A percentile compares a stretch with the other conserved stretches of the same genome.
These are phyloP conservation scores for Octomys mimax DNA, from an alignment of 2,797 vertebrate species.

Conservation along the genomic window DNA sequence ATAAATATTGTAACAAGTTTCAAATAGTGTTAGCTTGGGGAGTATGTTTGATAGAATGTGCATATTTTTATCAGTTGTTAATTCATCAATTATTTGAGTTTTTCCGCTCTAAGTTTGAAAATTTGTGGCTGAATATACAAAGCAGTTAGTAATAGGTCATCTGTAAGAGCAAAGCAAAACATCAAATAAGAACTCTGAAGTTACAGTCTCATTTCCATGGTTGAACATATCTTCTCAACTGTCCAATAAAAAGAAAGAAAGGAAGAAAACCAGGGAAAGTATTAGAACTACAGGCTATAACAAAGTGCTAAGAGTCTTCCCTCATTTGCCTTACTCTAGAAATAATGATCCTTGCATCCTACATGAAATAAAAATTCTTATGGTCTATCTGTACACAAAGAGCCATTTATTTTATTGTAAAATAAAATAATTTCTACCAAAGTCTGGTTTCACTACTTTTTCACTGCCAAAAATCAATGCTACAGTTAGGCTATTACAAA, in stretches of 20 bases:
- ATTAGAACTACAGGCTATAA: constrained; percentile 64
- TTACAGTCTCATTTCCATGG: constrained; percentile 68
- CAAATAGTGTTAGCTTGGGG: neutral
- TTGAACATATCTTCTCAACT: constrained; percentile 62
- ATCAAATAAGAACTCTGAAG: constrained; percentile 68
- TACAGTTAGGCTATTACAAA: neutral
- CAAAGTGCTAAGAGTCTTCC: neutral
- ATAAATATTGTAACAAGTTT: constrained; percentile 35
- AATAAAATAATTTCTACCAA: constrained; percentile 30
- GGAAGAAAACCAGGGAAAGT: constrained; percentile 47
- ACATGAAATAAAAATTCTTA: constrained; percentile 37
- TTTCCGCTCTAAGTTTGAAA: constrained; percentile 41
- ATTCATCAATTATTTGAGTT: constrained; percentile 59
- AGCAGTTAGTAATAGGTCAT: constrained; percentile 32
- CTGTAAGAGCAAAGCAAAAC: constrained; percentile 62
- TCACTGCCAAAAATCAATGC: constrained; percentile 26
- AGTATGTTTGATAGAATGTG: constrained; percentile 27
- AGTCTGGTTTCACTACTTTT: constrained; percentile 30
- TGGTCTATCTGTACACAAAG: neutral
- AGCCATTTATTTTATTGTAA: constrained; percentile 1
- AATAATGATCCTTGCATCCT: constrained; percentile 9
- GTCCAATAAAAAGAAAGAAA: constrained; percentile 60
- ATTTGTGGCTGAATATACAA: constrained; percentile 24
- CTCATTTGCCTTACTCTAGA: constrained; percentile 55
- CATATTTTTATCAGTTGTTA: constrained; percentile 45